Evolutionary conservation across 2,113 vertebrate species (phyloP), one percentile per base, ranked within the genome.

Genomic region (Mastomys coucha): DNA sequence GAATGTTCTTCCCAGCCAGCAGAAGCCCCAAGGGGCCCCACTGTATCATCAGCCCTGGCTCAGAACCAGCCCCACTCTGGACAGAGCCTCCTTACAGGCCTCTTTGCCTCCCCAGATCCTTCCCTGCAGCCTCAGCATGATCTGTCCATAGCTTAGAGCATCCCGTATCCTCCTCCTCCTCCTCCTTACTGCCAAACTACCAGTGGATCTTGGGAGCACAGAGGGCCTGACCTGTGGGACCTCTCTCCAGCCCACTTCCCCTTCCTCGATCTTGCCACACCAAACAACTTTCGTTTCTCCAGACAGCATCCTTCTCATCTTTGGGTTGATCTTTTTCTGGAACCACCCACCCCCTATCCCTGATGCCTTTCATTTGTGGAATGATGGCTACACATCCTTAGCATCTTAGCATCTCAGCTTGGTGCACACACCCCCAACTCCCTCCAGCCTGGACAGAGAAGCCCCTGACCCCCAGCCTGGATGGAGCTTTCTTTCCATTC

Each of bases 131-230:
- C 58, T 45, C 42, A 19, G 31, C 17, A 0, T 1, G 26, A 42
- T 28, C 10, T 49, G 22, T 56, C n/a, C 33, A 28, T 26, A 26
- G 76, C 12, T 8, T 24, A 65, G 49, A 36, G 24, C 31, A 63
- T 63, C 49, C 60, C 31, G 0, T 1, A 0, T 0, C 0, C 20
- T 53, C 58, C 20, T 53, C 58, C 6, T 67, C 72, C 8, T 67
- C 39, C 3, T 56, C 22, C 9, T 26, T 8, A 28, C 13, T 51
- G n/a, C 63, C 56, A 69, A 13, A 45, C 26, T 77, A 39, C 24
- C 5, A 7, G 2, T 6, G 2, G 63, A 56, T 17, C 11, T 16
- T 0, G 0, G 36, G 19, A 67, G 88, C 60, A 70, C 9, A 11
- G 53, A 45, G 31, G 53, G 4, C 75, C 76, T 0, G 0, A 13